These are phyloP conservation scores for Perdita meconis DNA, from an alignment of 2,888 invertebrate genomes.

Conservation along the genomic window DNA sequence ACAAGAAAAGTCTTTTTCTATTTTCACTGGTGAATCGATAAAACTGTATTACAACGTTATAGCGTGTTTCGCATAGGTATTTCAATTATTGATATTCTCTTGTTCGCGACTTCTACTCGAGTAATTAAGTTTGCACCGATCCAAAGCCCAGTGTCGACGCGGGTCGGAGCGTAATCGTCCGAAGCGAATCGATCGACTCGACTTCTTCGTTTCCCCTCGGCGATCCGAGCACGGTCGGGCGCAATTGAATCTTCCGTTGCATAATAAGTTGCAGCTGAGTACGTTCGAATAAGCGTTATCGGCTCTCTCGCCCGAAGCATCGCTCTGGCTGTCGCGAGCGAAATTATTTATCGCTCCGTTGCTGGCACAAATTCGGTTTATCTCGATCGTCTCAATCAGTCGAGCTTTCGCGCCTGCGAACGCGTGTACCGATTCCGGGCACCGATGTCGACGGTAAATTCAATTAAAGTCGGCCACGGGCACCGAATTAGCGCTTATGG, in stretches of 20 bases:
- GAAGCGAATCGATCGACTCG: constrained; percentile 22
- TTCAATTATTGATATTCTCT: no score
- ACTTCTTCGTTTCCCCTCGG: background rate
- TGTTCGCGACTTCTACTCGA: no score
- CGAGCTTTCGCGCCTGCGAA: background rate
- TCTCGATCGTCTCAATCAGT: constrained; percentile 22
- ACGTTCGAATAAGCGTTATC: constrained; percentile 11
- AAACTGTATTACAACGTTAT: no score
- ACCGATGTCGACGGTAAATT: constrained; percentile 9
- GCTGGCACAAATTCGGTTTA: constrained; percentile 46
- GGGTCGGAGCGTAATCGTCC: no score
- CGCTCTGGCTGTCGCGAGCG: background rate
- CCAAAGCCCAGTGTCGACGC: no score
- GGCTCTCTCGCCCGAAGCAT: background rate
- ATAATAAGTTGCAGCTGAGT: constrained; percentile 48
- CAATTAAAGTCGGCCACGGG: background rate
- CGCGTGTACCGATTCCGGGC: background rate
- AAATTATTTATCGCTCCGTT: constrained; percentile 40
- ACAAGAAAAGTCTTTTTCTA: no score
- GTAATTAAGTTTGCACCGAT: no score
- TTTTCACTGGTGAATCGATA: no score
- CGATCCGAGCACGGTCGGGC: constrained; percentile 8
- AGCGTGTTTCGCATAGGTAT: no score
- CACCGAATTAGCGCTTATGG: no score
- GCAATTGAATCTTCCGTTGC: constrained; percentile 38